Evolutionary conservation across 2,888 invertebrate genomes (phyloP).

Genomic region (Oscheius sp.): DNA sequence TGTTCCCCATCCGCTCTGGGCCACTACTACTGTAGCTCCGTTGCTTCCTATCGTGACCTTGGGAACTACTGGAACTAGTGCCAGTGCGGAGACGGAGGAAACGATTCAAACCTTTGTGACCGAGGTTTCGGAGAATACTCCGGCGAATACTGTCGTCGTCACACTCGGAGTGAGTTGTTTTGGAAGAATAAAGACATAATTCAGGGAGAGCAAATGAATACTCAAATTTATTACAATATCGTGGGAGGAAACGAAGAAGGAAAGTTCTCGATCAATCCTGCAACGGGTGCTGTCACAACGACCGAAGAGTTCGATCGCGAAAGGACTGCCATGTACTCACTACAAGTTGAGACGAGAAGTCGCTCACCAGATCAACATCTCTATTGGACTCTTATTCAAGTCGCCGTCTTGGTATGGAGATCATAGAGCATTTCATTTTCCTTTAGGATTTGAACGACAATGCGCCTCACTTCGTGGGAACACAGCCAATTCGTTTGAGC

Average conservation of each 20-base stretch:
- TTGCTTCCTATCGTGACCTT: conserved; percentile 34
- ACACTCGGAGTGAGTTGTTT: conserved; percentile 56
- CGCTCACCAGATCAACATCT: conserved; percentile 54
- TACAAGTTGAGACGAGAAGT: conserved; percentile 89
- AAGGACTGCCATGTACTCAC: conserved; percentile 82
- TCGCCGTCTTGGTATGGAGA: conserved; percentile 79
- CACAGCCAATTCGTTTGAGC: conserved; percentile 70
- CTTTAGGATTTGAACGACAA: conserved; percentile 92
- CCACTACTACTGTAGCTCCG: conserved; percentile 29
- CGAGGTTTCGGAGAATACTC: conserved; percentile 65
- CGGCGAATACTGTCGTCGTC: conserved; percentile 66
- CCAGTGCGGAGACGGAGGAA: conserved; percentile 58
- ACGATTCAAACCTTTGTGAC: conserved; percentile 66
- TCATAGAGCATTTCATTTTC: no score
- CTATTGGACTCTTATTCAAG: conserved; percentile 78
- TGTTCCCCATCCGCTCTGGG: conserved; percentile 40
- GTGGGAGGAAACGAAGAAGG: conserved; percentile 66
- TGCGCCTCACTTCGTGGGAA: conserved; percentile 86
- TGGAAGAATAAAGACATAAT: neutral
- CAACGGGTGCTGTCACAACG: conserved; percentile 85
- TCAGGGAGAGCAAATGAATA: conserved; percentile 38
- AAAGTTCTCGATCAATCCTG: conserved; percentile 60
- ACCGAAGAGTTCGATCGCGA: conserved; percentile 87
- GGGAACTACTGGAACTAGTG: conserved; percentile 20
- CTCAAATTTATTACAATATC: conserved; percentile 56